Conservation (phyloP, 2,797 vertebrate genomes). For the Xiphorhynchus erythropygius region DNA sequence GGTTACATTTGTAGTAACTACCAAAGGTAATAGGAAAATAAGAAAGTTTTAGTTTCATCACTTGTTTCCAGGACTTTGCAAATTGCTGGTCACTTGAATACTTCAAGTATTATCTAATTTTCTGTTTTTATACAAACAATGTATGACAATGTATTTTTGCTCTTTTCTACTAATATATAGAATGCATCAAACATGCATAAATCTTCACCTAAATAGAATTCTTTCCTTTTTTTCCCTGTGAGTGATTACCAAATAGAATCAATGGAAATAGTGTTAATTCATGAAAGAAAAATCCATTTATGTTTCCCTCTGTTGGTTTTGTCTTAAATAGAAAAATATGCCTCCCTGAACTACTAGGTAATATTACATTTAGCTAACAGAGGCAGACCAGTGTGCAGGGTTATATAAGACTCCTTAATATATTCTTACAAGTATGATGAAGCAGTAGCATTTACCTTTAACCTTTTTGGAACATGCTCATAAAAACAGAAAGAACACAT, state of each 20-base stretch:
- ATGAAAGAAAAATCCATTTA: not conserved
- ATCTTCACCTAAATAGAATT: not conserved
- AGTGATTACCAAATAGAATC: not conserved
- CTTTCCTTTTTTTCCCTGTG: not conserved
- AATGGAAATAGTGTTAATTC: not conserved
- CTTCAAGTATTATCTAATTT: not conserved
- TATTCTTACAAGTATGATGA: not conserved
- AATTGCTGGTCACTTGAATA: not conserved
- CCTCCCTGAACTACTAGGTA: not conserved
- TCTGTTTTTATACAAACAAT: not conserved
- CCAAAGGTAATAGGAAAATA: not conserved
- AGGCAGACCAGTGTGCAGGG: not conserved
- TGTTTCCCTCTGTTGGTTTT: not conserved
- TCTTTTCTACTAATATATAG: not conserved
- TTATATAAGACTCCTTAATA: not conserved
- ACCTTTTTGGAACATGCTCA: not conserved
- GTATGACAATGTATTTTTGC: not conserved
- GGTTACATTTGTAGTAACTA: not conserved
- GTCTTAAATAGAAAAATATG: not conserved
- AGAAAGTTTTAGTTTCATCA: not conserved
- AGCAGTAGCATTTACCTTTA: not conserved
- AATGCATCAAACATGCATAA: not conserved
- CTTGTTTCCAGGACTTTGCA: not conserved
- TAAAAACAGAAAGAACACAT: not conserved
- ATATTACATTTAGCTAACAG: not conserved